Percentiles rank a stretch among this genome's conserved stretches.
Evolutionary conservation across 2,113 vertebrate genomes (phyloP).

Genomic region (Nothocercus nigrocapillus): DNA sequence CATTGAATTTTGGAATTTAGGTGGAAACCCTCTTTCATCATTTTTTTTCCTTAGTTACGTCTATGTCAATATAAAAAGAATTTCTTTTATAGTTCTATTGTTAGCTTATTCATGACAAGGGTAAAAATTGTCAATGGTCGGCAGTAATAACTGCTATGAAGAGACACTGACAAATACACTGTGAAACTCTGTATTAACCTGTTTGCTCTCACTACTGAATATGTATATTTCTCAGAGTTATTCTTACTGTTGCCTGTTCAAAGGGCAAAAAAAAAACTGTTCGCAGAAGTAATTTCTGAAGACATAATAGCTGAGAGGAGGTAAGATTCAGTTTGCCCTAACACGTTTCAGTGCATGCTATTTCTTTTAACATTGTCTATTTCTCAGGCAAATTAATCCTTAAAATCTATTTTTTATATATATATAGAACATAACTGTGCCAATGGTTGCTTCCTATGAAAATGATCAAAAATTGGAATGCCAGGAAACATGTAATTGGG

Average conservation of each 20-base stretch:
- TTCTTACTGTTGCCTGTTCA: background rate
- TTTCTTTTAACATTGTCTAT: background rate
- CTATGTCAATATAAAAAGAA: background rate
- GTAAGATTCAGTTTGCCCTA: background rate
- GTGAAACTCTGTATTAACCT: background rate
- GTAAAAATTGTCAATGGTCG: accelerated
- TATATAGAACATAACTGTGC: background rate
- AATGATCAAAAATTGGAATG: background rate
- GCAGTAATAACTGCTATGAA: background rate
- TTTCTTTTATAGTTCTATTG: background rate
- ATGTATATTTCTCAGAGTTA: background rate
- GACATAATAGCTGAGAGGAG: background rate
- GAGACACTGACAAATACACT: background rate
- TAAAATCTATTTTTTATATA: background rate
- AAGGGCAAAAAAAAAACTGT: background rate
- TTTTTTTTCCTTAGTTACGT: background rate
- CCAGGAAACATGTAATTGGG: background rate
- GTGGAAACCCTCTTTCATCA: background rate
- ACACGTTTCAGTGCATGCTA: background rate
- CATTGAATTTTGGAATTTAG: background rate
- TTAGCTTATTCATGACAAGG: background rate
- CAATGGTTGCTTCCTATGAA: background rate
- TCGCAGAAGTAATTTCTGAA: background rate
- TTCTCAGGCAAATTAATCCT: background rate
- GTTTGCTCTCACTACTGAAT: background rate